phyloP scores from a whole-genome alignment of 2,888 invertebrate species.

The Morpho deidamia region DNA sequence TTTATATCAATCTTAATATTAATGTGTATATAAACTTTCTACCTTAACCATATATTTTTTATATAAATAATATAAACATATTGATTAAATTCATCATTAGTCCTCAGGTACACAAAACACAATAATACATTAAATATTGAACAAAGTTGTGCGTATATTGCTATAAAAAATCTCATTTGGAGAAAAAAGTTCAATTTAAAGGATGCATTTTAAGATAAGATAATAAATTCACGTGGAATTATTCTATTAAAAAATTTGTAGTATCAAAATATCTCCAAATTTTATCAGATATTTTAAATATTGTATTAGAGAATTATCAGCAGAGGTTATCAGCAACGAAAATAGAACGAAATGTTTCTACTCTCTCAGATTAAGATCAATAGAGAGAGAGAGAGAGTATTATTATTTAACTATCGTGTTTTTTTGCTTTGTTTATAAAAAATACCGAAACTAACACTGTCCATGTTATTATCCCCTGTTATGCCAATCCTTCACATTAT shows the following conservation, averaged over 20 bases:
- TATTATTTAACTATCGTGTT: no score
- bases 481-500: no score
- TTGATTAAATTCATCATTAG: conserved; percentile 6
- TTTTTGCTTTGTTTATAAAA: no score
- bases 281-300: no score
- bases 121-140: conserved; percentile 10
- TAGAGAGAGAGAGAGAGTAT: background rate
- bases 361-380: background rate
- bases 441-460: no score
- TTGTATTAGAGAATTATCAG: no score
- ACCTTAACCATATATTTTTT: conserved; percentile 1
- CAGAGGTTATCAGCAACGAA: no score
- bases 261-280: no score
- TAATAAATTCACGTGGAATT: no score
- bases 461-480: no score
- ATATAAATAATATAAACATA: conserved; percentile 16
- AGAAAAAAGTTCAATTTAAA: background rate
- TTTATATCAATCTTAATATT: background rate
- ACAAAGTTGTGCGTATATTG: background rate
- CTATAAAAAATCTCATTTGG: background rate
- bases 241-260: no score
- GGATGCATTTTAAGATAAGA: no score
- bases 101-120: conserved; percentile 21
- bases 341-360: background rate
- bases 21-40: background rate